Base-by-base conservation (phyloP, 2,797 vertebrate genomes). In the Diglossa cyanea region DNA sequence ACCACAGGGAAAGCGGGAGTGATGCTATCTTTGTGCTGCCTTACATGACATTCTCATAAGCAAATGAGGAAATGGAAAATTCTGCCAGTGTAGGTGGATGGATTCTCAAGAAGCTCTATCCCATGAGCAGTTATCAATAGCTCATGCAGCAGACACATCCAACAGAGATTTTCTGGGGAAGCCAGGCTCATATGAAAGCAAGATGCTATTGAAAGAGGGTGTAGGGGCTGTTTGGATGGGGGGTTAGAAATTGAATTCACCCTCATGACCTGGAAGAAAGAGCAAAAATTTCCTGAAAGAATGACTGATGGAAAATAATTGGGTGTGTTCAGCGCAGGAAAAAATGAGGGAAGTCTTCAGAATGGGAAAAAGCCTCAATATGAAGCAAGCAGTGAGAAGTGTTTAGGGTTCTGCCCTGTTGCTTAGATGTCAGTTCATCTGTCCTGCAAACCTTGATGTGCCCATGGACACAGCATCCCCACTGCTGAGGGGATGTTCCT, bases 21-120 rank as follows among this genome's bases (percentile, higher is more conserved):
- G 58, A 94, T 88, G 51, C 54, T 93, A 75, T 94, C 88, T 94
- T 74, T 1, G 3, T 75, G 58, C 58, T 70, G 84, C 40, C 48
- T 88, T 75, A 48, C 0, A 3, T 68, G 42, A 54, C 18, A 26
- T 73, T 90, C 61, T 95, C 54, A 45, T 72, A 81, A 90, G 40
- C 58, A 93, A 81, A 86, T 45, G 17, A 67, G 42, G 76, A 88
- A 94, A 86, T 72, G 28, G 75, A 75, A 93, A 93, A 93, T 93
- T 96, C 68, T 95, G 37, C 17, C 30, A 3, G 11, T 73, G 82
- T 72, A 70, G 78, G 62, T 62, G 80, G 54, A 72, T 3, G 17
- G 68, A 31, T 83, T 75, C 78, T 54, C n/a, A 67, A 83, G 50
- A 57, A 90, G 35, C 47, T 74, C 4, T 44, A 25, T 61, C 35